Evolutionary conservation across 2,113 vertebrate species (phyloP).

Genomic region (Psilopsiagon aurifrons): DNA sequence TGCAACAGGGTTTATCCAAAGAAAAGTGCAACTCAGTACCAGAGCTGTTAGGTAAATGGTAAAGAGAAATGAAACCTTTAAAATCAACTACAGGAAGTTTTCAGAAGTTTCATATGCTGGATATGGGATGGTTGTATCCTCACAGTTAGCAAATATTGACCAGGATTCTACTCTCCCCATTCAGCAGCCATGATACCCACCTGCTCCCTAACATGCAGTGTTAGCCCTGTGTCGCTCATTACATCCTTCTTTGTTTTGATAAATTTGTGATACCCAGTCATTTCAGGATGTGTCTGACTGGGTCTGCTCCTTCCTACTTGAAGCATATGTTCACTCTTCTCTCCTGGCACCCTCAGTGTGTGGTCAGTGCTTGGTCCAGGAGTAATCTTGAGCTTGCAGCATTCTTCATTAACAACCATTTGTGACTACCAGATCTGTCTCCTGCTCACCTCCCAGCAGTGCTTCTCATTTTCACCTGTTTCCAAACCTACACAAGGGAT

Average conservation of each 20-base stretch:
- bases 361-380: neutral
- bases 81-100: neutral
- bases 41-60: neutral
- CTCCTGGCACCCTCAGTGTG: neutral
- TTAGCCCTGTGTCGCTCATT: accelerated
- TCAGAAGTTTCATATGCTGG: neutral
- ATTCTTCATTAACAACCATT: neutral
- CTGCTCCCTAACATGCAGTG: neutral
- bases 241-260: neutral
- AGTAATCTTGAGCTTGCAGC: neutral
- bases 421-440: neutral
- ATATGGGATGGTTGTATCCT: neutral
- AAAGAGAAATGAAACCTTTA: neutral
- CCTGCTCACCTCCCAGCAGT: neutral
- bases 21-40: neutral
- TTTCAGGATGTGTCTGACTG: neutral
- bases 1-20: neutral
- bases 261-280: neutral
- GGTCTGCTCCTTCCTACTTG: neutral
- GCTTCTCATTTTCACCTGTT: neutral
- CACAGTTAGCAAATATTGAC: neutral
- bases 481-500: neutral
- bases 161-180: neutral
- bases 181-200: neutral
- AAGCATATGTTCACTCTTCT: neutral